Evolutionary conservation across 2,113 vertebrate species (phyloP).

Genomic region (Cheirogaleus medius): DNA sequence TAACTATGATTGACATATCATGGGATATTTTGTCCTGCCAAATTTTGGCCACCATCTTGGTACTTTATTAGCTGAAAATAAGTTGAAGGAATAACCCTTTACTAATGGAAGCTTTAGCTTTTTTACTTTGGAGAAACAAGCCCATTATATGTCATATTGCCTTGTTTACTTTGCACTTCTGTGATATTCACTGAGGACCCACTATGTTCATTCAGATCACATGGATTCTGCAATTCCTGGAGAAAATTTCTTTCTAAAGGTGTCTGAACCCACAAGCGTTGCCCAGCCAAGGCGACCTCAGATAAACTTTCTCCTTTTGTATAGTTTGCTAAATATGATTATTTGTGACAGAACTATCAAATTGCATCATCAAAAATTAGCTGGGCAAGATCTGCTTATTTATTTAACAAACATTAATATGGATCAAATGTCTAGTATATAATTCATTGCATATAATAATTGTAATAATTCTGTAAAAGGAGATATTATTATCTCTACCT

Average conservation of each 20-base stretch:
- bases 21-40: neutral
- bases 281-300: neutral
- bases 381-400: neutral
- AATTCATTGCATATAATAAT: neutral
- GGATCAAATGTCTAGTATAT: neutral
- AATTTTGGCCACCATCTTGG: neutral
- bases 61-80: conserved; percentile 28
- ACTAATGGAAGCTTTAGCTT: neutral
- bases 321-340: conserved; percentile 15
- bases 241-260: neutral
- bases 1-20: neutral
- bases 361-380: neutral
- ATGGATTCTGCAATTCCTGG: neutral
- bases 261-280: neutral
- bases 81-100: neutral
- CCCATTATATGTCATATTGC: neutral
- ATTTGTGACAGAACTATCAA: conserved; percentile 18
- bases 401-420: neutral
- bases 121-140: neutral
- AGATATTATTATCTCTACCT: neutral
- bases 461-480: neutral
- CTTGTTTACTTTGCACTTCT: neutral
- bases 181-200: neutral
- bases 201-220: neutral
- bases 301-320: neutral